Base-by-base conservation (phyloP, 2,797 vertebrate species). In the Syngnathus rostellatus region DNA sequence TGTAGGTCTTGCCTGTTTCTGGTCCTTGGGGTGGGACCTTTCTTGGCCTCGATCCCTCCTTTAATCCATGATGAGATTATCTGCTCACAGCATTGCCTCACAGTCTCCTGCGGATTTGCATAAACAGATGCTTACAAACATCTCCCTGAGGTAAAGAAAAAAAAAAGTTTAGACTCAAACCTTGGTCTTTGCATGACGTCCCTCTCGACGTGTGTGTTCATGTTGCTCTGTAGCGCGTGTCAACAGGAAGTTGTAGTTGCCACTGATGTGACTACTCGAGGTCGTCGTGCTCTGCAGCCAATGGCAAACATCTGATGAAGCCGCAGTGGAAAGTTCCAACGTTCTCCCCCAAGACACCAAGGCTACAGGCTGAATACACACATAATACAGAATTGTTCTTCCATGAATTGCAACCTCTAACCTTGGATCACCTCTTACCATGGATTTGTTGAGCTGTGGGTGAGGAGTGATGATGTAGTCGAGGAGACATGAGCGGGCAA, bases 291-390 rank as follows among this genome's bases (percentile, higher is more conserved):
- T 62, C 71, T 82, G 69, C 67, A 93, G 82, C 93, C 93, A 93
- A 65, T 84, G 72, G 64, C 89, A 92, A 71, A 89, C 23, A 6
- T 82, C 84, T 5, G 64, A 40, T 7, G 81, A 70, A 17, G 77
- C 77, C 9, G 78, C 70, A 7, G 87, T 81, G 6, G 92, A 86
- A 83, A 93, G 87, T 84, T 94, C 91, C 83, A 94, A 76, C 0
- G 87, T 89, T 17, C 71, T 80, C 66, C 92, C 92, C 93, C 92
- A 92, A 1, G 90, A 89, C 17, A 88, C 90, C 77, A 93, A 59
- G 1, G 89, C 90, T 65, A 94, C 66, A 0, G 93, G 93, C 94
- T 96, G 66, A 69, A 69, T 62, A 68, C 45, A 40, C n/a, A 55
- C 53, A 45, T 17, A 6, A 25, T 31, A 31, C 4, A 6, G 3